Evolutionary conservation across 1,140 invertebrate genomes (phyloP).

Genomic region (Drosophila dunni): DNA sequence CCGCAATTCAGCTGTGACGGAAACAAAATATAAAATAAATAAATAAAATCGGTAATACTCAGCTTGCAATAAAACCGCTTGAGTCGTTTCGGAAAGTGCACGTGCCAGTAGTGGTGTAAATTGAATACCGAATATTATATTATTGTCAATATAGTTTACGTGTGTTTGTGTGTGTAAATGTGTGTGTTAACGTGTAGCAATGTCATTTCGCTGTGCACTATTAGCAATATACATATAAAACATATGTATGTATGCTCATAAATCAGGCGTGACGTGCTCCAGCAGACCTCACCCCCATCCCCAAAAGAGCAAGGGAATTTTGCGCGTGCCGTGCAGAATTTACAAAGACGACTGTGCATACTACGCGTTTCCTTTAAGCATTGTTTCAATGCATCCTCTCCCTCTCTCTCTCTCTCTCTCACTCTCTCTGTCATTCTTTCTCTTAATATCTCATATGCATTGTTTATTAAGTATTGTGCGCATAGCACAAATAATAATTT

Average conservation of each 20-base stretch:
- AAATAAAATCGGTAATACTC: conserved; percentile 52
- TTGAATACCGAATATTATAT: conserved; percentile 16
- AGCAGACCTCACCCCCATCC: conserved; percentile 2
- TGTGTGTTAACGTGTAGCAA: conserved; percentile 31
- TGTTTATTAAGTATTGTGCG: conserved; percentile 20
- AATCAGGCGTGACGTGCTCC: conserved; percentile 37
- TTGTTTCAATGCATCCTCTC: conserved; percentile 11
- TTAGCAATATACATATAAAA: conserved; percentile 27
- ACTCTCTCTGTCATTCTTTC: too few species aligned
- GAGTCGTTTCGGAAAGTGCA: conserved; percentile 34
- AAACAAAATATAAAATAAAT: conserved; percentile 44
- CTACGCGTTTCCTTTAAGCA: conserved; percentile 20
- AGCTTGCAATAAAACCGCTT: conserved; percentile 13
- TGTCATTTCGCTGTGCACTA: conserved; percentile 30
- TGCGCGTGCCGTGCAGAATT: conserved; percentile 43
- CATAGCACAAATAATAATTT: conserved; percentile 34
- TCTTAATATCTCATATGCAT: neutral
- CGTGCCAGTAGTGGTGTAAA: conserved; percentile 33
- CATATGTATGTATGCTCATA: conserved; percentile 29
- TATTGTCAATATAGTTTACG: conserved; percentile 15
- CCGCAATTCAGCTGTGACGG: conserved; percentile 13
- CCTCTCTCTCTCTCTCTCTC: too few species aligned
- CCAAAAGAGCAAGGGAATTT: conserved; percentile 56
- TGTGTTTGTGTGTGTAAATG: conserved; percentile 2
- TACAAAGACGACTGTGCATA: conserved; percentile 42